Conservation (phyloP, 2,797 vertebrate genomes). For the Monodelphis domestica region DNA sequence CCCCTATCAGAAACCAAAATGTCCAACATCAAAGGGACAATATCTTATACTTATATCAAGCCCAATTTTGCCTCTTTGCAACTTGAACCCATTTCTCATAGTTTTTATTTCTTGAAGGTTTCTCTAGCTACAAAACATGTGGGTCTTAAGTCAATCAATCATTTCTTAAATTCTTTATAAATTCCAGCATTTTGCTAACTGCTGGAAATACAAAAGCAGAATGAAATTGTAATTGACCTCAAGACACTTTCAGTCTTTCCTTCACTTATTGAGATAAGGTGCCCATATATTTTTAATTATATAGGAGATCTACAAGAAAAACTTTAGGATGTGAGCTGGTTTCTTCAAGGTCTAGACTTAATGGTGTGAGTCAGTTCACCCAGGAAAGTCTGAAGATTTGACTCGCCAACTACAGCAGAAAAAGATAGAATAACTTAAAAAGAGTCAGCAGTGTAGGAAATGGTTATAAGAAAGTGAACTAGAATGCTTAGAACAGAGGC, state of each 20-base stretch:
- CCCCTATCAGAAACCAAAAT: background rate
- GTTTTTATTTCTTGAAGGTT: background rate
- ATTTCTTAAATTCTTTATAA: background rate
- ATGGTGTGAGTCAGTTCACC: background rate
- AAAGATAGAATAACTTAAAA: background rate
- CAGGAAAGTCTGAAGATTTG: background rate
- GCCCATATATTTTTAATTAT: background rate
- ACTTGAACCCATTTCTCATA: background rate
- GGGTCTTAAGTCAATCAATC: background rate
- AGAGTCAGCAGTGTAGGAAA: background rate
- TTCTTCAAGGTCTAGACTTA: background rate
- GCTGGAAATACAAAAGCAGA: background rate
- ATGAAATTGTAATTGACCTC: background rate
- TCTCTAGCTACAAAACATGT: background rate
- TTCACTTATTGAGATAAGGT: background rate
- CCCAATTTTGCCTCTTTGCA: background rate
- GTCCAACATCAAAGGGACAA: background rate
- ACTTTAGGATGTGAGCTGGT: background rate
- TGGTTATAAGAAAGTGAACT: background rate
- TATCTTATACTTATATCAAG: background rate
- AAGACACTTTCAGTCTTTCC: background rate
- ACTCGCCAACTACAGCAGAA: background rate
- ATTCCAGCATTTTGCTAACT: background rate
- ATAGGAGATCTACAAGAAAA: background rate
- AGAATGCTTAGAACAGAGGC: background rate